Conservation (phyloP, 2,113 vertebrate genomes). For the Trochalopteron elliotii region DNA sequence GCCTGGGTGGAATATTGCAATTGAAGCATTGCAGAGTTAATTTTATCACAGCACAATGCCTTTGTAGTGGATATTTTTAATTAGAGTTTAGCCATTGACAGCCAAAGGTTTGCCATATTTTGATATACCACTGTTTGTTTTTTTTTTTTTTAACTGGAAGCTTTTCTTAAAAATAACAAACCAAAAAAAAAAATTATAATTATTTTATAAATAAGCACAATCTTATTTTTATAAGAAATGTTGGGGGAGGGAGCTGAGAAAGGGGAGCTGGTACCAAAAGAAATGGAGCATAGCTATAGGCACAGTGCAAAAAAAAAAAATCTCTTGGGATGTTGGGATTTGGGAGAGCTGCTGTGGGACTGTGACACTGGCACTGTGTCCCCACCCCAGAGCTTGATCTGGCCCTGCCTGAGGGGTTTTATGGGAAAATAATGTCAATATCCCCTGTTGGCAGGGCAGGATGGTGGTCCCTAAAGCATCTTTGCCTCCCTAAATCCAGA, state of each 20-base stretch:
- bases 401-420: neutral
- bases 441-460: neutral
- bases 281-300: neutral
- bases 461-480: neutral
- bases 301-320: neutral
- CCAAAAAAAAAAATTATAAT: neutral
- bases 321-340: constrained; percentile 43
- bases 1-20: neutral
- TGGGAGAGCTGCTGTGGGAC: constrained; percentile 1
- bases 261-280: constrained; percentile 48
- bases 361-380: accelerated
- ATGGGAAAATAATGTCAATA: neutral
- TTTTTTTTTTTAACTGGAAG: constrained; percentile 74
- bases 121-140: constrained; percentile 61
- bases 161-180: constrained; percentile 65
- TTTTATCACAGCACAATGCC: constrained; percentile 64
- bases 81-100: constrained; percentile 58
- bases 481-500: neutral
- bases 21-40: neutral
- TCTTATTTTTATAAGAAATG: constrained; percentile 79
- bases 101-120: constrained; percentile 75
- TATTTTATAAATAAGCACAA: constrained; percentile 77
- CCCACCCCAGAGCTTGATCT: neutral
- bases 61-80: constrained; percentile 55
- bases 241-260: neutral